Evolutionary conservation across 2,888 invertebrate genomes (phyloP), one percentile per base, ranked within the genome.

Genomic region (Gryllus longicercus): DNA sequence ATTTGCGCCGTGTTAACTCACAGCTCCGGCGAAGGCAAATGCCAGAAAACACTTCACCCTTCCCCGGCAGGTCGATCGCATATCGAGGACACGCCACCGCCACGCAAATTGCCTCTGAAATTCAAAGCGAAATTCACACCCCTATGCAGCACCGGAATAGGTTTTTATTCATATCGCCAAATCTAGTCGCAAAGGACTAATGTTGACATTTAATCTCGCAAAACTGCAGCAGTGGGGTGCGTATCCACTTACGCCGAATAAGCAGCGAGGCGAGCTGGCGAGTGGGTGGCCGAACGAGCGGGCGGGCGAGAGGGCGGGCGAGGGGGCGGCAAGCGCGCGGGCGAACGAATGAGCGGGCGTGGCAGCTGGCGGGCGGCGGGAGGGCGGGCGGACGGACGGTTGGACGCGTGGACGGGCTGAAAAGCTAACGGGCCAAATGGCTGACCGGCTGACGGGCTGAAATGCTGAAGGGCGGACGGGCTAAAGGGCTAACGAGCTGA

Each of bases 131-230:
- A 63, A 63, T 63, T 63, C 63, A 18, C 16, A 18, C 63, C 14
- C 14, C 14, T 63, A 63, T 63, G n/a, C n/a, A n/a, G 8, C 63
- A 18, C 63, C 14, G 63, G 14, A 63, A 63, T 63, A n/a, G 63
- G 63, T 63, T 63, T 63, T 63, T 63, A 63, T 63, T 63, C 63
- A n/a, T 63, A 18, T 63, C 63, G 63, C 63, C 63, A 63, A n/a
- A 63, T n/a, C 14, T 63, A 63, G 38, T 38, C 38, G 38, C 38
- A 38, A 38, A 14, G 63, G 63, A n/a, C n/a, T 63, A n/a, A n/a
- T 63, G 63, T 63, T 63, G 63, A 63, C 63, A 63, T 63, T 63
- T 63, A 14, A 63, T 63, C 63, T 63, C 63, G n/a, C 63, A 14
- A n/a, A 63, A 63, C 63, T 63, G 63, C 14, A 63, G n/a, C 12